Evolutionary conservation across 2,113 vertebrate species (phyloP), one percentile per base, ranked within the genome.

Genomic region (Thomomys bottae): DNA sequence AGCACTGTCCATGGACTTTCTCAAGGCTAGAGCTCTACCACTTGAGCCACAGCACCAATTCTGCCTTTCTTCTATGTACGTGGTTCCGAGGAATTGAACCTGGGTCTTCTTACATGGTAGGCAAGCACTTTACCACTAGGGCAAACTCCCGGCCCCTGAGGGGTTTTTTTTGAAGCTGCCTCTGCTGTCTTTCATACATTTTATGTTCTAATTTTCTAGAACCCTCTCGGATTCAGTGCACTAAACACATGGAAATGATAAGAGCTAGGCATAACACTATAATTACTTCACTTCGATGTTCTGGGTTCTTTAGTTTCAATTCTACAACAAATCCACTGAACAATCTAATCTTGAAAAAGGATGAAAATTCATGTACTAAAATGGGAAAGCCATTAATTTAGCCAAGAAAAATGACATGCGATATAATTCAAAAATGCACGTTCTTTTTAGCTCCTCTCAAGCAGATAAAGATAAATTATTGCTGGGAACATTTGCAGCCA

Each of bases 381-480:
- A 0, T 11, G 42, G 5, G 1, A 80, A 80, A 30, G 23, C 54
- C 54, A 79, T 2, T 76, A 63, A 81, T 82, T 64, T 49, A 86
- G 87, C 90, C 94, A 95, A 95, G 87, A 93, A 93, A 96, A 94
- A 93, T 64, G 94, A 24, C 72, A 77, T n/a, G 42, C 54, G 77
- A 68, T 30, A 49, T 23, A 38, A 92, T 88, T 88, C 61, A 8
- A 72, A 91, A 94, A 91, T 57, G 28, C 18, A 82, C 82, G 82
- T 86, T 45, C 54, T 59, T 91, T 61, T 90, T 81, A 83, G 80
- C 67, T 90, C 90, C 61, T 59, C 57, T 45, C 84, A 88, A 73
- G 93, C 26, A 94, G 90, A 94, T 88, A 92, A 92, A 64, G 73
- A 87, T 96, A 68, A 94, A 94, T 95, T 92, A 92, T 59, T 82